Conservation (phyloP, 2,113 vertebrate species). For the Megaptera novaeangliae region DNA sequence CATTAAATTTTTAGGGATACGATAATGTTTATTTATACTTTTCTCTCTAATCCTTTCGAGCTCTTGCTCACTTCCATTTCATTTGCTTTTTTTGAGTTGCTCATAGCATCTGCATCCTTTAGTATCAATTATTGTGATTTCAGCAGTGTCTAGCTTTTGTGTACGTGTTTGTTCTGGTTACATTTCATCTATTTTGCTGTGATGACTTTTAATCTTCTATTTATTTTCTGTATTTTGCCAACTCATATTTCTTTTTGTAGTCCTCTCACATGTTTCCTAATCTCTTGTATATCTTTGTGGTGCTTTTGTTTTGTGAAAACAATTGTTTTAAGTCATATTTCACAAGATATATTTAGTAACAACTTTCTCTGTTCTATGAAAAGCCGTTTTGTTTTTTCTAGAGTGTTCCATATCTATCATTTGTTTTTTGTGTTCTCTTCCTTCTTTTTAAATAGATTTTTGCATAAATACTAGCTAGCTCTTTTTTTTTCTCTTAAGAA, state of each 20-base stretch:
- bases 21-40: neutral
- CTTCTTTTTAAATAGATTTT: neutral
- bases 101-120: neutral
- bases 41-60: neutral
- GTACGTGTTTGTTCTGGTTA: too few species aligned
- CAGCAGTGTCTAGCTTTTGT: neutral
- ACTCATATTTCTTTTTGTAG: neutral
- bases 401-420: neutral
- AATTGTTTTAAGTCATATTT: neutral
- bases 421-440: neutral
- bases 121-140: neutral
- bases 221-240: neutral
- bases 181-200: neutral
- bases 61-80: neutral
- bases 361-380: neutral
- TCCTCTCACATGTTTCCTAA: neutral
- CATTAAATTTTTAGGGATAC: neutral
- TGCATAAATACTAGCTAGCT: neutral
- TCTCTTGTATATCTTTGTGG: neutral
- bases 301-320: neutral
- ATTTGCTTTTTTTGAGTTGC: neutral
- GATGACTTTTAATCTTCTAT: neutral
- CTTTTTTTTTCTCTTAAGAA: neutral
- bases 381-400: neutral
- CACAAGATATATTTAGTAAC: neutral